Percentiles rank a stretch among this genome's conserved stretches.
phyloP scores from a whole-genome alignment of 92 coral and sea anemone genomes.

The Actinernus sp. region DNA sequence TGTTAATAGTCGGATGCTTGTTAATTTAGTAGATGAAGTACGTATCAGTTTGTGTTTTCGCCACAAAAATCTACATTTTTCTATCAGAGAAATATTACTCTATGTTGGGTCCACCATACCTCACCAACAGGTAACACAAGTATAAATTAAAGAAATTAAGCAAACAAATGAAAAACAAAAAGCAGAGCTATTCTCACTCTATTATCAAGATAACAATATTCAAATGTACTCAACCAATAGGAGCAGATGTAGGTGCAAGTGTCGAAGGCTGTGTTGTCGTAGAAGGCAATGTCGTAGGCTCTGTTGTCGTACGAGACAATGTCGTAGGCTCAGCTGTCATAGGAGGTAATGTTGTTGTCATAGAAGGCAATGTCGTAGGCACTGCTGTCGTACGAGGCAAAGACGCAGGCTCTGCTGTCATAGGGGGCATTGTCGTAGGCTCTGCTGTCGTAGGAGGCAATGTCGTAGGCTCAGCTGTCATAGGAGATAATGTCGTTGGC shows the following conservation, averaged over 20 bases:
- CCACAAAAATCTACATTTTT: no score
- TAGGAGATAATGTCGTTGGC: background rate
- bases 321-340: background rate
- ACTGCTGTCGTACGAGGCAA: background rate
- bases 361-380: constrained; percentile 1
- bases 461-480: constrained; percentile 1
- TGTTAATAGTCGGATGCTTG: no score
- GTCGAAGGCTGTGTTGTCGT: background rate
- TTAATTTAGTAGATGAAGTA: no score
- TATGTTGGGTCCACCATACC: no score
- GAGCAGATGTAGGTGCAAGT: background rate
- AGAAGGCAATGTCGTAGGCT: background rate
- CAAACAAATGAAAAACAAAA: no score
- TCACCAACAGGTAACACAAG: no score
- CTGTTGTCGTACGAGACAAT: background rate
- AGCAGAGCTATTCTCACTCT: no score
- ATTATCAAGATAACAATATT: no score
- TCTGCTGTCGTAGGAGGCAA: constrained; percentile 1
- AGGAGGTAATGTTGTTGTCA: background rate
- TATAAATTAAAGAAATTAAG: no score
- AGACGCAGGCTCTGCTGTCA: constrained; percentile 7
- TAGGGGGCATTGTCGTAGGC: background rate
- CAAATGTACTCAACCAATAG: no score
- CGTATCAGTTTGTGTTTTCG: no score
- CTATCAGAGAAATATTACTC: no score